Evolutionary conservation across 2,888 invertebrate species (phyloP).

Genomic region (Philereme vetulata): DNA sequence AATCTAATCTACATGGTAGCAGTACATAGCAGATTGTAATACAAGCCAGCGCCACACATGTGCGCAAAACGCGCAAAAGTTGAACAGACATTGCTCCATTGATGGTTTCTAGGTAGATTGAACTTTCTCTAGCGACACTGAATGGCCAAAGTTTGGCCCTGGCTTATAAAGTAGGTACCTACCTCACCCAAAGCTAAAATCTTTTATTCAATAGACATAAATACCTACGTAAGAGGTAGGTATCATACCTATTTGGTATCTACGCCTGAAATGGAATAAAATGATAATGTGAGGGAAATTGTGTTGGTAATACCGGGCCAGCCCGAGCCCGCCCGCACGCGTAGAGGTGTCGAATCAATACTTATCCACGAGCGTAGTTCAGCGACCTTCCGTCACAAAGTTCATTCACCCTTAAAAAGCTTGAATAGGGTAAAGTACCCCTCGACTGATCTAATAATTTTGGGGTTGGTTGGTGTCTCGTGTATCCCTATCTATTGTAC

Average conservation of each 20-base stretch:
- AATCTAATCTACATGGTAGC: too few species aligned
- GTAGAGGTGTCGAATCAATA: conserved; percentile 20
- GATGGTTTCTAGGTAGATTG: too few species aligned
- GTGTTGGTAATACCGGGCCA: neutral
- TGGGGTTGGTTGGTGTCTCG: conserved; percentile 26
- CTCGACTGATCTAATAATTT: conserved; percentile 45
- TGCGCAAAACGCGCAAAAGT: too few species aligned
- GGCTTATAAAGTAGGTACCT: too few species aligned
- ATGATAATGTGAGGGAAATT: neutral
- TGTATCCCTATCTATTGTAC: conserved; percentile 20
- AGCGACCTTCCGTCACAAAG: conserved; percentile 36
- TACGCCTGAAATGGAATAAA: neutral
- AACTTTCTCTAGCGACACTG: too few species aligned
- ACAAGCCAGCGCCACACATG: too few species aligned
- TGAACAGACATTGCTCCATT: too few species aligned
- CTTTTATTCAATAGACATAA: too few species aligned
- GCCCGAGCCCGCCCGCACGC: neutral
- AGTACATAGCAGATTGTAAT: too few species aligned
- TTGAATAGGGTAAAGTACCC: conserved; percentile 50
- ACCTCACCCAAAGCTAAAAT: too few species aligned
- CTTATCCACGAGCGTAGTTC: conserved; percentile 32
- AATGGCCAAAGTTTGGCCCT: too few species aligned
- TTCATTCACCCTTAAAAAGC: conserved; percentile 47
- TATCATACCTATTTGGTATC: neutral
- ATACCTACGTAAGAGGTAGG: too few species aligned